Evolutionary conservation across 2,888 invertebrate species (phyloP).

Genomic region (Caenorhabditis afra): DNA sequence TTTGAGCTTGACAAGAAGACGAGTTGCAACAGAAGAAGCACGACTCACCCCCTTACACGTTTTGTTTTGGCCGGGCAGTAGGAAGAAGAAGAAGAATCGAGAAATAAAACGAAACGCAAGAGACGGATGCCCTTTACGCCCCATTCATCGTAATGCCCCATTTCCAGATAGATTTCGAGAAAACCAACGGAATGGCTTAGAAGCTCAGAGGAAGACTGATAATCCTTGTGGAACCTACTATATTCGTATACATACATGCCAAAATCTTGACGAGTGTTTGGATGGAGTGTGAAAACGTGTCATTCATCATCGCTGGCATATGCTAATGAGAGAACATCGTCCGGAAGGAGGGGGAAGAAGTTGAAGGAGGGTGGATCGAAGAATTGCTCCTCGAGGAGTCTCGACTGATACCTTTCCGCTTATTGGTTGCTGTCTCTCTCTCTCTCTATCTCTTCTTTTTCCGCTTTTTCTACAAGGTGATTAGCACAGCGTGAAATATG

Average conservation of each 20-base stretch:
- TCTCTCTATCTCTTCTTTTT: conserved; percentile 28
- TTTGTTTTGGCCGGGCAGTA: conserved; percentile 28
- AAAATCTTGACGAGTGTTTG: neutral
- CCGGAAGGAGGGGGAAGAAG: neutral
- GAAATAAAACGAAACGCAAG: conserved; percentile 7
- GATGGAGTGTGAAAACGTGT: conserved; percentile 2
- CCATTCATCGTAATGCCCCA: too few relatives aligned
- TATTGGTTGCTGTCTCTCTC: neutral
- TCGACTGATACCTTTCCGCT: conserved; percentile 20
- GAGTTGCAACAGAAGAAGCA: conserved; percentile 50
- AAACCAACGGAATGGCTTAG: too few relatives aligned
- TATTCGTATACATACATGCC: too few relatives aligned
- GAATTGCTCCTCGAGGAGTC: conserved; percentile 37
- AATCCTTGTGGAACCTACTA: too few relatives aligned
- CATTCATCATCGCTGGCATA: conserved; percentile 48
- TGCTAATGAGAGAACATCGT: conserved; percentile 50
- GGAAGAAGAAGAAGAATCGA: neutral
- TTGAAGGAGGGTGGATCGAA: neutral
- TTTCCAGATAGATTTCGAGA: too few relatives aligned
- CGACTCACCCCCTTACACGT: conserved; percentile 36
- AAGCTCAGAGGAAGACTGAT: too few relatives aligned
- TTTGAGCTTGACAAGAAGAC: conserved; percentile 58
- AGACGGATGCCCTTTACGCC: conserved; percentile 15
- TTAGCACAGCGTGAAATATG: conserved; percentile 60
- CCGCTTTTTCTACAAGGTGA: conserved; percentile 57